Conservation (phyloP, 2,888 invertebrate species). For the Metalampra italica region DNA sequence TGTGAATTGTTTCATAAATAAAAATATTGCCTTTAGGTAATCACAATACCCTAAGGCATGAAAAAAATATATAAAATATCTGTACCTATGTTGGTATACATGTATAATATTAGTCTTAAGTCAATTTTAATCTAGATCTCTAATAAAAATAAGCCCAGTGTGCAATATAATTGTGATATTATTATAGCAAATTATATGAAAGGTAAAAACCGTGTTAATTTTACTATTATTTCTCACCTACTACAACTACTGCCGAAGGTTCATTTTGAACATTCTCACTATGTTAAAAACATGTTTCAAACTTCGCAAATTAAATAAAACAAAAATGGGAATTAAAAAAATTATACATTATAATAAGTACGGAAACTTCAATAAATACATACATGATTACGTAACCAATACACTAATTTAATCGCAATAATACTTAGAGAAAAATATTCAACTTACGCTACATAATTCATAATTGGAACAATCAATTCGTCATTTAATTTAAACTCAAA, state of each 20-base stretch:
- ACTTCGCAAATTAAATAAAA: too few species aligned
- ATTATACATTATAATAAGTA: constrained; percentile 39
- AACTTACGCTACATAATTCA: constrained; percentile 28
- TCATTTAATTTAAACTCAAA: constrained; percentile 29
- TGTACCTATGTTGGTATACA: too few species aligned
- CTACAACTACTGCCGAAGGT: too few species aligned
- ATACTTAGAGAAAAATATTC: constrained; percentile 16
- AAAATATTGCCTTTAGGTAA: too few species aligned
- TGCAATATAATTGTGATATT: background rate
- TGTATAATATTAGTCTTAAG: too few species aligned
- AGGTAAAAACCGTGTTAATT: background rate
- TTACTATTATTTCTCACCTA: too few species aligned
- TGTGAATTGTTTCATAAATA: too few species aligned
- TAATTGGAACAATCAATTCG: constrained; percentile 42
- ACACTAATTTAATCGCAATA: constrained; percentile 18
- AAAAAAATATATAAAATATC: too few species aligned
- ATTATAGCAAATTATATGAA: background rate
- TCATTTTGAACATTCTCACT: too few species aligned
- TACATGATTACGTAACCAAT: constrained; percentile 53
- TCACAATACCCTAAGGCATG: too few species aligned
- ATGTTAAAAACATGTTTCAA: too few species aligned
- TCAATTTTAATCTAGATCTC: too few species aligned
- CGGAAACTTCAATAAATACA: constrained; percentile 43
- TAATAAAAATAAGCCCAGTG: background rate
- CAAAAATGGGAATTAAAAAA: background rate